Evolutionary conservation across 2,113 vertebrate genomes (phyloP).

Genomic region (Chionomys nivalis): DNA sequence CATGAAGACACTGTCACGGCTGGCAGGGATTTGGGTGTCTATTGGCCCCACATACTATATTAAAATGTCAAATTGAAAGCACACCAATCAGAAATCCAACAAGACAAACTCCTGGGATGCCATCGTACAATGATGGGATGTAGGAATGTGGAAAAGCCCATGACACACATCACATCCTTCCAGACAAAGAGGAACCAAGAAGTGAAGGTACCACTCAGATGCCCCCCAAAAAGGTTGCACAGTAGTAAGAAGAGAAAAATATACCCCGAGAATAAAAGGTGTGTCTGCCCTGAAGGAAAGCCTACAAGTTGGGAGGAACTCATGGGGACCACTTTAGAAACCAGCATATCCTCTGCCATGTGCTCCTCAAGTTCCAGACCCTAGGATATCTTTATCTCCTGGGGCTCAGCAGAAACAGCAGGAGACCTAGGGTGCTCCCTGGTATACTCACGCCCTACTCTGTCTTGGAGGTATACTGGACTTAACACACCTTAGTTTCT

Average conservation of each 20-base stretch:
- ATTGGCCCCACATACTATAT: background rate
- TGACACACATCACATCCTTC: no score
- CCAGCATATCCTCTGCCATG: background rate
- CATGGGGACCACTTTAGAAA: background rate
- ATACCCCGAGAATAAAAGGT: background rate
- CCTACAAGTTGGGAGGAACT: background rate
- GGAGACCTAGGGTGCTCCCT: background rate
- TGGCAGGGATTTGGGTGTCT: background rate
- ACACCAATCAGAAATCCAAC: background rate
- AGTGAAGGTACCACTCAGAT: background rate
- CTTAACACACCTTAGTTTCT: background rate
- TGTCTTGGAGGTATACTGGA: rapidly evolving
- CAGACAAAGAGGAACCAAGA: no score
- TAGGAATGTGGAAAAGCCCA: no score
- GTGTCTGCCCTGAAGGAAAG: no score
- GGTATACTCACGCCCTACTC: background rate
- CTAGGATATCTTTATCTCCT: conserved; percentile 52
- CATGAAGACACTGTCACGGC: no score
- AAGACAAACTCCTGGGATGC: background rate
- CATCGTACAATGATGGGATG: no score
- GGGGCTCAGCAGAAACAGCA: conserved; percentile 54
- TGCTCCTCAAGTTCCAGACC: no score
- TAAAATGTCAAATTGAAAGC: background rate
- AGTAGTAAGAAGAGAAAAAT: background rate
- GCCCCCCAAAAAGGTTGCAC: no score